Conservation (phyloP, 2,888 invertebrate genomes). For the Junonia oenone region DNA sequence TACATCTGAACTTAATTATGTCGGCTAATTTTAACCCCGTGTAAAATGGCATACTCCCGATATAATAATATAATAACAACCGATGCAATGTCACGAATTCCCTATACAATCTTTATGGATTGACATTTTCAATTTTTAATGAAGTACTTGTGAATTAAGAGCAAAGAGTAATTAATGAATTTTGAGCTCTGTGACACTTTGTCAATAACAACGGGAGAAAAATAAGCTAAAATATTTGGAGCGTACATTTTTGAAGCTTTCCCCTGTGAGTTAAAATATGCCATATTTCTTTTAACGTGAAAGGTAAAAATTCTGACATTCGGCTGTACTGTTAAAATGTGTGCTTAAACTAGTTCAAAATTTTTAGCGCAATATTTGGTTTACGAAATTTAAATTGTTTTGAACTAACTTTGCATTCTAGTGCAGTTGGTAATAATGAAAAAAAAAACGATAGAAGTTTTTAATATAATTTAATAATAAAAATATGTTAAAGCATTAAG, state of each 20-base stretch:
- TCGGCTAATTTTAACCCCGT: neutral
- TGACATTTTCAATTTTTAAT: neutral
- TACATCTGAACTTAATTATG: too few relatives aligned
- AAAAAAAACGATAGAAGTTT: neutral
- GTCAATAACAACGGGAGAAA: slow-evolving; percentile 4
- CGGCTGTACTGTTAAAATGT: neutral
- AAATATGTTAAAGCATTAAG: too few relatives aligned
- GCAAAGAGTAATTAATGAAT: slow-evolving; percentile 6
- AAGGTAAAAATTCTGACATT: neutral
- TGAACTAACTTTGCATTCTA: neutral
- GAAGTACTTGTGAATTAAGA: neutral
- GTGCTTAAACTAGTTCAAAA: neutral
- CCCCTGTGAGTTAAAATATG: slow-evolving; percentile 5
- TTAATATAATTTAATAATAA: too few relatives aligned
- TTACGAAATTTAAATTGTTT: neutral
- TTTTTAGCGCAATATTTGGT: neutral
- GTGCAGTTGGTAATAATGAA: neutral
- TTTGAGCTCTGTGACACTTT: slow-evolving; percentile 5
- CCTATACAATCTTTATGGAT: neutral
- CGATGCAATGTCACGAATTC: neutral
- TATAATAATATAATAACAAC: too few relatives aligned
- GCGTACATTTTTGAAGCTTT: slow-evolving; percentile 14
- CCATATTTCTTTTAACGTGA: slow-evolving; percentile 9
- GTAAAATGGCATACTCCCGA: neutral
- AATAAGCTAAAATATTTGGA: slow-evolving; percentile 11